Conservation (phyloP, 30 jellyfish, hydroid and myxozoan genomes). For the Cassiopea xamachana region DNA sequence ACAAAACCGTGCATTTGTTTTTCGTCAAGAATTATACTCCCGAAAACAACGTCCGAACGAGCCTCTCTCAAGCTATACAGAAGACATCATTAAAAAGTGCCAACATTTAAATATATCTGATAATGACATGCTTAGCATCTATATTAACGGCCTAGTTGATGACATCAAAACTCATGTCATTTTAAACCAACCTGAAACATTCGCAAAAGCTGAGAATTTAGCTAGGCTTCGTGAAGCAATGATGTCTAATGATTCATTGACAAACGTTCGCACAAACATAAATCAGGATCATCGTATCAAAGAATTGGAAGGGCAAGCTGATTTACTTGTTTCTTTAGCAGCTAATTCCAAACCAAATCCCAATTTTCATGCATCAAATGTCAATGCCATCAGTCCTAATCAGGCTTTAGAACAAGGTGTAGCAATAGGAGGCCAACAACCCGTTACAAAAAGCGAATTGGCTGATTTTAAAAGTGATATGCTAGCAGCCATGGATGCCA, state of each 20-base stretch:
- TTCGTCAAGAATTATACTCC: background rate
- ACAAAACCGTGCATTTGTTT: background rate
- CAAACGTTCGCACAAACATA: background rate
- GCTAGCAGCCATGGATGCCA: background rate
- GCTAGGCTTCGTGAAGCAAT: constrained; percentile 4
- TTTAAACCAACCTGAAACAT: background rate
- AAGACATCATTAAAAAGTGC: constrained; percentile 21
- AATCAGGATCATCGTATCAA: background rate
- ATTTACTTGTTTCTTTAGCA: background rate
- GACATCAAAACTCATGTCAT: background rate
- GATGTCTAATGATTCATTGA: background rate
- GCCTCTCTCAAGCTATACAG: constrained; percentile 7
- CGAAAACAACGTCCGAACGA: constrained; percentile 36
- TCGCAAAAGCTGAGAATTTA: constrained; percentile 19
- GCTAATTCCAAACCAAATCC: background rate
- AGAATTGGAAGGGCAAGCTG: background rate
- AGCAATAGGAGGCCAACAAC: background rate
- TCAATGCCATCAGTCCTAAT: background rate
- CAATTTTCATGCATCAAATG: background rate
- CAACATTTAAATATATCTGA: constrained; percentile 7
- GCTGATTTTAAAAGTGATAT: background rate
- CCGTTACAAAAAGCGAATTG: background rate
- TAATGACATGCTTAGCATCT: constrained; percentile 21
- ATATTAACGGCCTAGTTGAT: constrained; percentile 16
- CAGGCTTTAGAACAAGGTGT: background rate